Conservation (phyloP, 2,888 invertebrate genomes). For the Clepsis dumicolana region DNA sequence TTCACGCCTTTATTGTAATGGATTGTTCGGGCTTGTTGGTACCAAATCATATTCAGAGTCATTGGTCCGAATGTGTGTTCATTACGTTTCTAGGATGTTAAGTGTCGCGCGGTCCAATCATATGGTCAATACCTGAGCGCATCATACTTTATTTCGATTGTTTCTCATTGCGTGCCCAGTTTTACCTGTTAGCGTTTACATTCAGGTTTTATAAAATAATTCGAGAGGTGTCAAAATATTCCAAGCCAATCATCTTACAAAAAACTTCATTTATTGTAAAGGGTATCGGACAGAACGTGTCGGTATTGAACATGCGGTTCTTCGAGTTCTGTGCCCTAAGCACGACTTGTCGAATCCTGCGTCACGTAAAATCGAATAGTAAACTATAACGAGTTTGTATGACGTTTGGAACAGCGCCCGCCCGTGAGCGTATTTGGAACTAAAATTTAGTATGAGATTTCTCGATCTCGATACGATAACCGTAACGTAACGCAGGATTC, state of each 20-base stretch:
- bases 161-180: background rate
- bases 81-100: background rate
- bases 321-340: too few relatives aligned
- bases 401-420: too few relatives aligned
- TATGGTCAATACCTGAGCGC: background rate
- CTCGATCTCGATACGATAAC: too few relatives aligned
- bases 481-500: too few relatives aligned
- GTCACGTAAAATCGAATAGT: too few relatives aligned
- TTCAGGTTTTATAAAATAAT: background rate
- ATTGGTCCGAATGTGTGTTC: slow-evolving; percentile 6
- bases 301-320: slow-evolving; percentile 12
- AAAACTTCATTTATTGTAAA: background rate
- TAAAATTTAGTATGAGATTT: too few relatives aligned
- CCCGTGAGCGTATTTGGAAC: too few relatives aligned
- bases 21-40: slow-evolving; percentile 14
- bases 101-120: background rate
- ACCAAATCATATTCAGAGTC: background rate
- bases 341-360: too few relatives aligned
- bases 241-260: background rate
- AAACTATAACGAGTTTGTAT: too few relatives aligned
- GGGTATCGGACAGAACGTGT: background rate
- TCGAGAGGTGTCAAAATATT: slow-evolving; percentile 1
- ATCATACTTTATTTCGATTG: background rate
- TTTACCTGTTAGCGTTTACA: background rate
- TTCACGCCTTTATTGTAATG: slow-evolving; percentile 22